Conservation (phyloP, 1,140 invertebrate species). For the Drosophila novamexicana region DNA sequence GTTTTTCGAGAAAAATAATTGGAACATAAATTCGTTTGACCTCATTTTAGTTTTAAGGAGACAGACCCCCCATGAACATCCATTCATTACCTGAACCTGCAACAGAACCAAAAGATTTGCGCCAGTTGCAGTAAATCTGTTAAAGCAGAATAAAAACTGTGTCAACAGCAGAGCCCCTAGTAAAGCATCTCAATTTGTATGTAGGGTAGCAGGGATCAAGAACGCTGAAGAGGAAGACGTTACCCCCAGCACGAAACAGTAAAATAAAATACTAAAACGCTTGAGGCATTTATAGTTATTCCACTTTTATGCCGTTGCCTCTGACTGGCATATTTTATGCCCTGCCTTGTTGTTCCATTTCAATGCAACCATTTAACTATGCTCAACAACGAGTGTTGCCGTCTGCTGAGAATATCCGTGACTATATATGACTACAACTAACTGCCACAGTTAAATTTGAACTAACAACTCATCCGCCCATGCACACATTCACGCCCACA, state of each 20-base stretch:
- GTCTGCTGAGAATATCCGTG: constrained; percentile 4
- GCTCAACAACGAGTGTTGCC: constrained; percentile 12
- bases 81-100: constrained; percentile 23
- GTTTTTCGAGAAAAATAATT: constrained; percentile 42
- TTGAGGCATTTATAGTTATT: constrained; percentile 43
- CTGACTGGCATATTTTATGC: constrained; percentile 27
- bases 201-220: constrained; percentile 12
- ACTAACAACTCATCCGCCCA: constrained; percentile 45
- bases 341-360: constrained; percentile 10
- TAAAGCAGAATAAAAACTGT: constrained; percentile 46
- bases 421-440: constrained; percentile 5
- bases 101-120: constrained; percentile 15
- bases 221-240: constrained; percentile 3
- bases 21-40: constrained; percentile 43
- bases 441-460: constrained; percentile 47
- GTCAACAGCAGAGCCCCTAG: constrained; percentile 43
- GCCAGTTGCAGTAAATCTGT: constrained; percentile 38
- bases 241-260: constrained; percentile 6
- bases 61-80: not conserved
- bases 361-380: constrained; percentile 32
- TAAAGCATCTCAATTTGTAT: constrained; percentile 32
- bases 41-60: constrained; percentile 26
- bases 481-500: constrained; percentile 20
- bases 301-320: constrained; percentile 32
- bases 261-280: constrained; percentile 41